Evolutionary conservation across 2,113 vertebrate genomes (phyloP), one percentile per base, ranked within the genome.

Genomic region (Lepus americanus): DNA sequence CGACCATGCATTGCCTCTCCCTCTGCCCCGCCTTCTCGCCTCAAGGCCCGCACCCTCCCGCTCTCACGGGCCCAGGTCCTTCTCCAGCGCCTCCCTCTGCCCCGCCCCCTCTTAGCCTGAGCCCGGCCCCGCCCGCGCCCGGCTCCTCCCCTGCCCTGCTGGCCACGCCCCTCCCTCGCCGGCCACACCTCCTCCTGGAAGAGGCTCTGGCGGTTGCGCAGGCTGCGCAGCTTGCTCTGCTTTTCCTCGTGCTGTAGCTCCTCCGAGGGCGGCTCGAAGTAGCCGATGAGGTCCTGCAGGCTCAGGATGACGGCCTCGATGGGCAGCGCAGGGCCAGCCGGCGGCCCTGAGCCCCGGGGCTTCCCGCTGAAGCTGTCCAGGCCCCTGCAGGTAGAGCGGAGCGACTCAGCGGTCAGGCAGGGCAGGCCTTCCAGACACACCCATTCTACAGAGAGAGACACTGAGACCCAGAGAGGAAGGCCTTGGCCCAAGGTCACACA

Each of bases 211-310:
- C 99, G 98, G 97, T 99, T 99, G 80, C 99, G 99, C 59, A 99
- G 98, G 17, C 99, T 99, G 77, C 99, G 99, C 2, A 99, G 98
- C 91, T 99, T 99, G 96, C 98, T 99, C 97, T 99, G 99, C 95
- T 99, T 99, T 98, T 99, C 99, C 96, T 99, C 99, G 9, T 99
- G 99, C 96, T 99, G 99, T 96, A 99, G 98, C 73, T 99, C 99
- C 89, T 99, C 99, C 3, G 99, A 99, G 0, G 99, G 99, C 4
- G 99, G 99, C 33, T 98, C 98, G 61, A 99, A 99, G 98, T 99
- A 99, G 97, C 98, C 98, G 94, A 99, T 99, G 95, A 99, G 98
- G 92, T 99, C 99, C 98, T 99, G 99, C 92, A 99, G 98, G 83
- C 99, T 99, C 96, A 99, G 98, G 90, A 99, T 98, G 92, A 99